phyloP scores from a whole-genome alignment of 2,113 vertebrate species.

The Rana temporaria region DNA sequence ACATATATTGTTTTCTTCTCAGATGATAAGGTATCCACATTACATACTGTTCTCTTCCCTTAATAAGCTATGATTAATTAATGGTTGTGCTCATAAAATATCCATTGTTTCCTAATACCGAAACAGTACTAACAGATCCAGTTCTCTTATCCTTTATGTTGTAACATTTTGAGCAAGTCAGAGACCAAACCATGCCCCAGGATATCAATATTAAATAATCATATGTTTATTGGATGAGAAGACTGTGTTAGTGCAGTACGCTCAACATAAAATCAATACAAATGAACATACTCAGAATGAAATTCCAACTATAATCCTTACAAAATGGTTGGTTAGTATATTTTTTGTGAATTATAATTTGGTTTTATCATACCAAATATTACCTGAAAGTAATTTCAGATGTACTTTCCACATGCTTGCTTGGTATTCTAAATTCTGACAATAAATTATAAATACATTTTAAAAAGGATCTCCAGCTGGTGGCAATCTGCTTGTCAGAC shows the following conservation, averaged over 20 bases:
- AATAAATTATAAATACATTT: too few species aligned
- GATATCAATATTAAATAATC: conserved; percentile 28
- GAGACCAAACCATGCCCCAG: conserved; percentile 29
- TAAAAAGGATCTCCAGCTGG: too few species aligned
- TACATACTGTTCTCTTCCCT: too few species aligned
- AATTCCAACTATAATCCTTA: background rate
- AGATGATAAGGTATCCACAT: too few species aligned
- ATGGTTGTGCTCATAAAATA: background rate
- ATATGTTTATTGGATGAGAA: conserved; percentile 32
- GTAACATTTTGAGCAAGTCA: conserved; percentile 18
- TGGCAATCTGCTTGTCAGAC: too few species aligned
- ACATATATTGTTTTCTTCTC: too few species aligned
- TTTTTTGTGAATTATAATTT: too few species aligned
- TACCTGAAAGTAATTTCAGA: too few species aligned
- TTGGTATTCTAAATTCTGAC: too few species aligned
- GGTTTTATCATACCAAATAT: too few species aligned
- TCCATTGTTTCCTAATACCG: conserved; percentile 1
- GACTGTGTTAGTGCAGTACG: background rate
- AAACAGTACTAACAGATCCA: conserved; percentile 15
- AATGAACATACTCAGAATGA: background rate
- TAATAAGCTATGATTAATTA: conserved; percentile 31
- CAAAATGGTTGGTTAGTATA: too few species aligned
- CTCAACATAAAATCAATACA: conserved; percentile 27
- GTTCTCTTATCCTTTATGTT: conserved; percentile 28
- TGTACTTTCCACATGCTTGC: too few species aligned